These are phyloP conservation scores for Caenorhabditis wallacei DNA, from an alignment of 2,888 invertebrate genomes.

Conservation along the genomic window DNA sequence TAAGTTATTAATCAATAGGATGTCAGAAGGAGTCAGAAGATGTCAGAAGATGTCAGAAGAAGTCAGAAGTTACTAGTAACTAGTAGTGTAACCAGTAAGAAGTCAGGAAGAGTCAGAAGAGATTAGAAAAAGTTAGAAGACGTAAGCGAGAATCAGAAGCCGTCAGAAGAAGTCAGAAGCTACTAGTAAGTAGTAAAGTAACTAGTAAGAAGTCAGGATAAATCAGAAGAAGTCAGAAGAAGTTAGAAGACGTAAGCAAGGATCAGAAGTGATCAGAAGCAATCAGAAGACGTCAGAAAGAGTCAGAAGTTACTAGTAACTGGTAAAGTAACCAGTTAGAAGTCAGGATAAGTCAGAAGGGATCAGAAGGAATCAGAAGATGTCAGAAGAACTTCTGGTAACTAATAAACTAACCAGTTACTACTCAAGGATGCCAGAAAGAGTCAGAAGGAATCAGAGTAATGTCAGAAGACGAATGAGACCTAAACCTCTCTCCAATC, in stretches of 20 bases:
- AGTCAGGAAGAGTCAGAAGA: background rate
- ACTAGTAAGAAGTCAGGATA: background rate
- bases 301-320: no score
- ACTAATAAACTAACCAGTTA: no score
- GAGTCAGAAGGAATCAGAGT: background rate
- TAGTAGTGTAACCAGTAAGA: background rate
- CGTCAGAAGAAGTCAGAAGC: background rate
- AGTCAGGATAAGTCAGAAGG: no score
- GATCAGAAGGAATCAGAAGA: no score
- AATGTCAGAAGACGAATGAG: background rate
- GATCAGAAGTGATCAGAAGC: background rate
- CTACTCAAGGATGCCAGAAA: no score
- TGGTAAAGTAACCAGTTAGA: no score
- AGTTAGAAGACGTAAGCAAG: background rate
- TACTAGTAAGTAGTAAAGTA: no score
- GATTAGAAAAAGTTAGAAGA: background rate
- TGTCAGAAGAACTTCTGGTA: no score
- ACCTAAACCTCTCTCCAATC: no score
- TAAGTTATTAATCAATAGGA: no score
- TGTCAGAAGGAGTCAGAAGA: background rate
- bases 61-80: background rate
- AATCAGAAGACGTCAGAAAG: no score
- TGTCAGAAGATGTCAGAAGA: background rate
- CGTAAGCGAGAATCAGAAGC: background rate
- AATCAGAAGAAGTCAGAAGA: background rate